Evolutionary conservation across 2,888 invertebrate species (phyloP), one percentile per base, ranked within the genome.

Genomic region (Uloborus plumipes): DNA sequence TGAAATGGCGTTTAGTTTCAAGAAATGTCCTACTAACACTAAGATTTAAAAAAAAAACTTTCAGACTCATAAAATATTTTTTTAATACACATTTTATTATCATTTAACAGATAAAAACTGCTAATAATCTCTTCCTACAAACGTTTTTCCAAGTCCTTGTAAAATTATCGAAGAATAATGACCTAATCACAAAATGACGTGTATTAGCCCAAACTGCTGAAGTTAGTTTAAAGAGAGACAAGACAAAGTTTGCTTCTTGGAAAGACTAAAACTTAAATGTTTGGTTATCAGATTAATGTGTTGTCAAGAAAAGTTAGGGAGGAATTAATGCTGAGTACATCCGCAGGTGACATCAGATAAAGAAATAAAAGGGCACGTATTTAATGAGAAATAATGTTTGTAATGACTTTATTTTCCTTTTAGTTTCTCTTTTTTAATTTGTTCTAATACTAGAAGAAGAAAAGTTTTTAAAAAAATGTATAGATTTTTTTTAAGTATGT

Each of bases 251-350:
- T 20, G 39, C 53, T 58, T 47, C 31, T 6, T 15, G 39, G 64
- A 53, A 51, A 64, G 64, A 15, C 39, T 0, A 39, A 26, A 39
- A 39, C 9, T 9, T 4, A 39, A 11, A 47, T 59, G 58, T 59
- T 59, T 22, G 14, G 66, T 75, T 59, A 75, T 75, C 67, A 59
- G 50, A 66, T 75, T 67, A 75, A 75, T 75, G 22, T 75, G 75
- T 59, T 75, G 67, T 75, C 75, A 75, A 16, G 58, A 75, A 50
- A 59, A 67, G 58, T 75, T 75, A 75, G 59, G 51, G 59, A 75
- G 26, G 39, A 39, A 39, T 6, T 39, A 39, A 39, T 39, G 55
- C 16, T 13, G 20, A 55, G 16, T 18, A 55, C 20, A n/a, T 2
- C 18, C 18, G n/a, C n/a, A 15, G 18, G 20, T 55, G 13, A 55